Conservation (phyloP, 2,113 vertebrate species). For the Fregetta grallaria region DNA sequence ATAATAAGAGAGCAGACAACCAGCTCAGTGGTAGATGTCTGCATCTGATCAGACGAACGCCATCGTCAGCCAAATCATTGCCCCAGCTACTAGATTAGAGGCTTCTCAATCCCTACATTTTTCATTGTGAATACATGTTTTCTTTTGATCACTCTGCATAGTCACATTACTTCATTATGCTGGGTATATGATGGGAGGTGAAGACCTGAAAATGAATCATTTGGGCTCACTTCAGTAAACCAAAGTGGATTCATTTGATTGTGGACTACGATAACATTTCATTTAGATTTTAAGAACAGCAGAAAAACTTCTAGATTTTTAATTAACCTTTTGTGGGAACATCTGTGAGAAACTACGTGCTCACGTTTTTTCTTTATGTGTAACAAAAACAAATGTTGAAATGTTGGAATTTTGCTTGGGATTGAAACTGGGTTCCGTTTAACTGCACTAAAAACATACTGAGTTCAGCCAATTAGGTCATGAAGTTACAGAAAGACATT, state of each 20-base stretch:
- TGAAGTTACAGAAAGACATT: neutral
- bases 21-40: neutral
- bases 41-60: neutral
- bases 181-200: neutral
- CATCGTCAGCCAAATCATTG: neutral
- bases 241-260: neutral
- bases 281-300: neutral
- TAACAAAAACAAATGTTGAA: conserved; percentile 19
- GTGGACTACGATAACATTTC: neutral
- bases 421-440: neutral
- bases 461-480: neutral
- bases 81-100: neutral
- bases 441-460: neutral
- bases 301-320: neutral
- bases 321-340: conserved; percentile 10
- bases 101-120: neutral
- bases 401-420: neutral
- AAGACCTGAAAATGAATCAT: conserved; percentile 28
- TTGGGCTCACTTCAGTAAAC: neutral
- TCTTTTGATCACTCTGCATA: neutral
- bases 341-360: neutral
- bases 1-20: neutral
- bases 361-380: neutral
- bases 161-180: neutral
- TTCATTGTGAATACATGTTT: neutral